Conservation (phyloP, 1,140 invertebrate genomes). For the Drosophila nannoptera region DNA sequence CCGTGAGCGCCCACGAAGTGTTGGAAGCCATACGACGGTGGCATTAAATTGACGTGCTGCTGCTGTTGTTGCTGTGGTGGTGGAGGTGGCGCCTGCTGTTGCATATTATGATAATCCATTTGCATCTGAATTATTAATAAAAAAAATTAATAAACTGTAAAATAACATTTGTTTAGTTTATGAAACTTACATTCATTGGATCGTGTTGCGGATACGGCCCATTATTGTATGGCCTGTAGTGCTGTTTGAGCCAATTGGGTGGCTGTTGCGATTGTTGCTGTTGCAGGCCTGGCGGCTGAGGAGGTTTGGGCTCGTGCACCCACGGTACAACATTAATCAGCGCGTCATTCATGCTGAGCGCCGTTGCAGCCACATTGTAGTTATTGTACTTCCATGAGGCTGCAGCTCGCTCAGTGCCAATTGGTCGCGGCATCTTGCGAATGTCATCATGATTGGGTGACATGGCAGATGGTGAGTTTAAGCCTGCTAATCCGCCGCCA, state of each 20-base stretch:
- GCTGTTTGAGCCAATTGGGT: constrained; percentile 60
- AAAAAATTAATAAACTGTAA: not conserved
- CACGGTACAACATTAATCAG: constrained; percentile 46
- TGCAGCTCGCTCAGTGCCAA: constrained; percentile 86
- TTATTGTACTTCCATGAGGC: constrained; percentile 83
- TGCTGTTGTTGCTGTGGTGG: constrained; percentile 54
- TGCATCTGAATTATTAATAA: constrained; percentile 47
- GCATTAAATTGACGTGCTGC: constrained; percentile 71
- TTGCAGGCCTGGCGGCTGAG: constrained; percentile 57
- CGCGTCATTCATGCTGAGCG: constrained; percentile 52
- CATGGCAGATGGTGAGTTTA: constrained; percentile 82
- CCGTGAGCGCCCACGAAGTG: constrained; percentile 66
- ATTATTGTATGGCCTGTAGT: constrained; percentile 65
- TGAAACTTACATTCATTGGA: constrained; percentile 69
- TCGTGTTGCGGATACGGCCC: constrained; percentile 73
- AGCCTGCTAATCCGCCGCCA: constrained; percentile 54
- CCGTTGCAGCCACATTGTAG: constrained; percentile 54
- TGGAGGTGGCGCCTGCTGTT: constrained; percentile 58
- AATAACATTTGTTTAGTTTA: not conserved
- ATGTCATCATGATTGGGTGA: constrained; percentile 84
- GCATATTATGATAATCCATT: constrained; percentile 75
- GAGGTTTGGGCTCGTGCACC: constrained; percentile 56
- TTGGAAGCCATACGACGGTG: constrained; percentile 63
- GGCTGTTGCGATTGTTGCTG: constrained; percentile 53
- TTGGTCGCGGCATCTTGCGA: constrained; percentile 86